Evolutionary conservation across 2,113 vertebrate species (phyloP).

Genomic region (Fregata magnificens): DNA sequence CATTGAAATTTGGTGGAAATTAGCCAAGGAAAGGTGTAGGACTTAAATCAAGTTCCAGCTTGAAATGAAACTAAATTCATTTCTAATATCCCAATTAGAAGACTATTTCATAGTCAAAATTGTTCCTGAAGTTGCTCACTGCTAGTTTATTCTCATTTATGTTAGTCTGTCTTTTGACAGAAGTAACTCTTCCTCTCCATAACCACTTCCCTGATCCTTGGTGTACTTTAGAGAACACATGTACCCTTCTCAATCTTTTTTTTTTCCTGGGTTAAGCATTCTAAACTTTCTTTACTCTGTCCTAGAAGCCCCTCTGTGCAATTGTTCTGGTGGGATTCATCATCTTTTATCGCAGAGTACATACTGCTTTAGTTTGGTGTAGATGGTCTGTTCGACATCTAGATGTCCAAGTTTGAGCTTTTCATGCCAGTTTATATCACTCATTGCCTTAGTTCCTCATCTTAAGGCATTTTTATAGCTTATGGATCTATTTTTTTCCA

Average conservation of each 20-base stretch:
- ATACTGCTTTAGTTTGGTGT: background rate
- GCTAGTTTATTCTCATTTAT: background rate
- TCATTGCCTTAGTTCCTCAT: background rate
- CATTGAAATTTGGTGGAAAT: background rate
- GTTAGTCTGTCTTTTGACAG: background rate
- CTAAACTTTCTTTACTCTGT: background rate
- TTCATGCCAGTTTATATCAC: background rate
- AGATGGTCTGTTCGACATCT: background rate
- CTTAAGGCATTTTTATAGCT: background rate
- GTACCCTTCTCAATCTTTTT: background rate
- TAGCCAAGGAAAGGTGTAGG: background rate
- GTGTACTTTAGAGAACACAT: background rate
- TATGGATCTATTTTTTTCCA: background rate
- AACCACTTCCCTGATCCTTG: background rate
- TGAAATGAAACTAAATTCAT: background rate
- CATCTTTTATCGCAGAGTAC: background rate
- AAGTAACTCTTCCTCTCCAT: background rate
- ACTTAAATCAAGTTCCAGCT: background rate
- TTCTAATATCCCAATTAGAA: background rate
- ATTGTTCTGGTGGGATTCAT: background rate
- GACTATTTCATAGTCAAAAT: background rate
- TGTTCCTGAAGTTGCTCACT: background rate
- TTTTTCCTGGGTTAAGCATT: background rate
- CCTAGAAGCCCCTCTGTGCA: background rate
- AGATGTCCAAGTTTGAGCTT: background rate